Evolutionary conservation across 2,888 invertebrate species (phyloP), one percentile per base, ranked within the genome.

Genomic region (Phania funesta): DNA sequence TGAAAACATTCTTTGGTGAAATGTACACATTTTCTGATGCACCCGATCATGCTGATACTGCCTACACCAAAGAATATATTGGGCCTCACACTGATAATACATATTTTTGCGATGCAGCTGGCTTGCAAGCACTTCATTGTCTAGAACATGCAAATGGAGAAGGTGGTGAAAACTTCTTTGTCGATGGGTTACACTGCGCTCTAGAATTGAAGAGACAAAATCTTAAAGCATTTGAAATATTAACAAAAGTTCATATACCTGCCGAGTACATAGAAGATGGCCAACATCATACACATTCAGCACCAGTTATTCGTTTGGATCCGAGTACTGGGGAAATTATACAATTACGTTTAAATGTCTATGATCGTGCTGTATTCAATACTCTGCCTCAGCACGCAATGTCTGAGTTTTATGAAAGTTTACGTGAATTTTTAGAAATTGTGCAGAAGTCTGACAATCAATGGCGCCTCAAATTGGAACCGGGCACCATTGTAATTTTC

Each of bases 81-180:
- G 94, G 94, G 2, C 92, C 94, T 0, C 96, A 97, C 87, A 96
- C 94, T 3, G 96, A 96, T 87, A 95, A 94, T 70, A 96, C 95
- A 0, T 97, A 96, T 87, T 95, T 95, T 85, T 93, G 93, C 65
- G 94, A 95, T 88, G 93, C 96, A 0, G 93, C 94, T 58, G 96
- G 96, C 0, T 87, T 93, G 32, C 93, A 94, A 89, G 92, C 93
- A 3, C 92, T 94, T 67, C 94, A 94, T 86, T 93, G 93, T 84
- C 87, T 94, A 26, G 86, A 91, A 60, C 92, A 93, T 62, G 81
- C 85, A 1, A 92, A 93, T 9, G 94, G 94, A 0, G 90, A 88
- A 0, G 96, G 96, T 0, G 96, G 96, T 0, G 93, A 95, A 84
- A 95, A 94, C 0, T 91, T 95, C 50, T 91, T 96, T 2, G 94